These are phyloP conservation scores for Isaurus tuberculatus DNA, from an alignment of 92 coral and sea anemone genomes.

Conservation along the genomic window DNA sequence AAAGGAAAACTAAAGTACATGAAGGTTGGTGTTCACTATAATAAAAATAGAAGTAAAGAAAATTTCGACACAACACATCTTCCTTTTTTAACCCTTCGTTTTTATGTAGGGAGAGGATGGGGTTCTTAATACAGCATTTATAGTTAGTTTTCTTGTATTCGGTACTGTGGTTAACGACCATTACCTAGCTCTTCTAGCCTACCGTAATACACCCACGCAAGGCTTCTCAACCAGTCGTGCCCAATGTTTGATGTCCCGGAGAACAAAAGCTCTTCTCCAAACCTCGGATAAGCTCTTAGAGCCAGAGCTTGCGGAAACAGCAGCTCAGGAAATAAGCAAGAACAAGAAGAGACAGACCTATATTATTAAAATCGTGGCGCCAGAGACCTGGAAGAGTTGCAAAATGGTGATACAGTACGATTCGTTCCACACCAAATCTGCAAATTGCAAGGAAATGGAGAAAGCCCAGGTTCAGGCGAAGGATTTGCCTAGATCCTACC, in stretches of 20 bases:
- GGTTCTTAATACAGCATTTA: no score
- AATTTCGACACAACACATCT: no score
- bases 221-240: neutral
- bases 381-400: neutral
- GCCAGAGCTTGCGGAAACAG: neutral
- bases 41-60: no score
- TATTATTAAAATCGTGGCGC: neutral
- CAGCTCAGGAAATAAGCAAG: no score
- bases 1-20: no score
- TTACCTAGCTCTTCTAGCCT: neutral
- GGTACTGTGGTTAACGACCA: neutral
- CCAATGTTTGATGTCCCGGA: neutral
- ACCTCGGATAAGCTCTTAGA: neutral
- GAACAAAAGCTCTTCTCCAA: neutral
- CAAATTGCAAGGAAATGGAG: neutral
- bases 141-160: no score
- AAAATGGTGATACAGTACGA: neutral
- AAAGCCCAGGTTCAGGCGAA: neutral
- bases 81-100: no score
- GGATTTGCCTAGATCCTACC: neutral
- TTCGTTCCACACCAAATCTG: neutral
- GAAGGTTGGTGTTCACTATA: no score
- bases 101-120: no score
- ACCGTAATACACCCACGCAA: neutral
- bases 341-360: no score